phyloP scores from a whole-genome alignment of 1,140 invertebrate genomes.

The Anastrepha obliqua region DNA sequence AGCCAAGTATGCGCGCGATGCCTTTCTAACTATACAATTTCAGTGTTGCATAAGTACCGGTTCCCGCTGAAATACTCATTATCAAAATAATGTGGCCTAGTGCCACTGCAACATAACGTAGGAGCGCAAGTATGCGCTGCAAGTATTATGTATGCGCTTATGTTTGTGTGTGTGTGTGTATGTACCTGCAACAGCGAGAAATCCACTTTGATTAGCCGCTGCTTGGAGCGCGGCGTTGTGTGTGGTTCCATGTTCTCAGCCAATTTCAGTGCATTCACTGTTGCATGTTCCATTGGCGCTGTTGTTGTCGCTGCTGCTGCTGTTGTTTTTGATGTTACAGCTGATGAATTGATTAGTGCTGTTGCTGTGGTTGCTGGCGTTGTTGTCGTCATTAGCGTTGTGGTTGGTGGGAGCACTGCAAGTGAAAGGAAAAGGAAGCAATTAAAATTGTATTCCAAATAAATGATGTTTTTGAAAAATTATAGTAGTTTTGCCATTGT shows the following conservation, averaged over 20 bases:
- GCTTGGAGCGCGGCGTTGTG: slow-evolving; percentile 65
- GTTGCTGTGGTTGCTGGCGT: slow-evolving; percentile 61
- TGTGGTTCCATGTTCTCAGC: slow-evolving; percentile 53
- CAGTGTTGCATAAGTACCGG: slow-evolving; percentile 24
- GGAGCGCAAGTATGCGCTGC: background rate
- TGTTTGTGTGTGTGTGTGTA: background rate
- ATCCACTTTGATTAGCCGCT: slow-evolving; percentile 82
- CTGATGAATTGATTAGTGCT: slow-evolving; percentile 58
- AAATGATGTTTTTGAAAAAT: background rate
- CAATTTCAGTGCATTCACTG: slow-evolving; percentile 45
- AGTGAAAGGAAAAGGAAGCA: slow-evolving; percentile 53
- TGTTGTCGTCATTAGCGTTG: slow-evolving; percentile 58
- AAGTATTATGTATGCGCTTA: background rate
- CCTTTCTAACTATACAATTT: slow-evolving; percentile 41
- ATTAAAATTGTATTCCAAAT: background rate
- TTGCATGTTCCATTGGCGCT: slow-evolving; percentile 50
- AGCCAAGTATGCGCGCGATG: background rate
- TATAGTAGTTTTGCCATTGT: too few relatives aligned
- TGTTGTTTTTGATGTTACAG: slow-evolving; percentile 49
- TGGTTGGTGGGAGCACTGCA: slow-evolving; percentile 68
- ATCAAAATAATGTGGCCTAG: slow-evolving; percentile 33
- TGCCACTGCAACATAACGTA: background rate
- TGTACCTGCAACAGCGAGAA: slow-evolving; percentile 79
- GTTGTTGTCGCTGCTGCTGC: slow-evolving; percentile 56
- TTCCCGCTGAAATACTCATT: slow-evolving; percentile 47